Percentiles rank a stretch among this genome's conserved stretches.
Evolutionary conservation across 2,113 vertebrate species (phyloP).

Genomic region (Mormoops blainvillei): DNA sequence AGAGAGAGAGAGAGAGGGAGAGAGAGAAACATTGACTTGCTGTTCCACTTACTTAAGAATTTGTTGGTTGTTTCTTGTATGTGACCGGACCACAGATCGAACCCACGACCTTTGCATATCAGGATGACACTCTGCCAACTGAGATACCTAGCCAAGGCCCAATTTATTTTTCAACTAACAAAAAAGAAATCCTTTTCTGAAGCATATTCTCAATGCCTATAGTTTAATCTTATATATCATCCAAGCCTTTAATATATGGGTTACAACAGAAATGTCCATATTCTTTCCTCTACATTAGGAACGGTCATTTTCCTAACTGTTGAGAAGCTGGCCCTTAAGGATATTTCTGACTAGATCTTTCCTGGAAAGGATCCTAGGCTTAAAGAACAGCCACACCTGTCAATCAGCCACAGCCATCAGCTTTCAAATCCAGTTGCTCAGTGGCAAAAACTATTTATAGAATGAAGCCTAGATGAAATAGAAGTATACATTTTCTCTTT

Average conservation of each 20-base stretch:
- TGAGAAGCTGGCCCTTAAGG: not conserved
- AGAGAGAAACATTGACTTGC: no score
- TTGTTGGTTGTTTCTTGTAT: no score
- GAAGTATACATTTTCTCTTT: not conserved
- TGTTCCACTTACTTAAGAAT: no score
- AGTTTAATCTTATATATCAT: not conserved
- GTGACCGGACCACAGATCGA: no score
- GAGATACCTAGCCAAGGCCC: no score
- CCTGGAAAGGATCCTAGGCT: not conserved
- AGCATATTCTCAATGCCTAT: not conserved
- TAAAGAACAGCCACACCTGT: not conserved
- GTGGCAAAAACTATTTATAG: not conserved
- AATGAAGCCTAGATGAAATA: not conserved
- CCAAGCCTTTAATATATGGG: not conserved
- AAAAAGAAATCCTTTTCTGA: not conserved
- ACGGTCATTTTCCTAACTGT: conserved; percentile 12
- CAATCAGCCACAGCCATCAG: not conserved
- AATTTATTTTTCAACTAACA: not conserved
- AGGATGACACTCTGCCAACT: no score
- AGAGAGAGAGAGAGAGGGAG: no score
- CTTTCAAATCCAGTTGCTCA: conserved; percentile 23
- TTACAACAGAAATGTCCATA: not conserved
- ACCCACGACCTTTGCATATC: no score
- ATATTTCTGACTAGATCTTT: not conserved
- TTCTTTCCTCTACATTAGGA: not conserved